phyloP scores from a whole-genome alignment of 2,888 invertebrate species.

The Drosophila phalerata region DNA sequence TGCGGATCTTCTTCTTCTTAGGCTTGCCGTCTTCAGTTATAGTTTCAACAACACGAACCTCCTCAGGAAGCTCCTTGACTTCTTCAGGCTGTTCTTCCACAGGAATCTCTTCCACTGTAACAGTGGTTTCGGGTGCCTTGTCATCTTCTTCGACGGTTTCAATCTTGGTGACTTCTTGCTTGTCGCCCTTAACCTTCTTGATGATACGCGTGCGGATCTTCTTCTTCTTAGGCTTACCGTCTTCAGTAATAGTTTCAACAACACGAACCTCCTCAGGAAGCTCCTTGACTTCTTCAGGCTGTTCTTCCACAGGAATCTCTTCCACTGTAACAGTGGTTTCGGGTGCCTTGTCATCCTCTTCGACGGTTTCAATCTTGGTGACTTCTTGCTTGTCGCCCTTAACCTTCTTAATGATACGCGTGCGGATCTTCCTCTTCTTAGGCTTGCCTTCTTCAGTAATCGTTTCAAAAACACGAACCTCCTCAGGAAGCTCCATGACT shows the following conservation, averaged over 20 bases:
- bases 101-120: constrained; percentile 27
- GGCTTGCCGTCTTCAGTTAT: constrained; percentile 20
- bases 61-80: constrained; percentile 33
- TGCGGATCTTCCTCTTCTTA: constrained; percentile 31
- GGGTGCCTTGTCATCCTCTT: constrained; percentile 29
- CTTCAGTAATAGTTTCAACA: constrained; percentile 22
- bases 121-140: constrained; percentile 27
- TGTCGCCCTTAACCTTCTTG: constrained; percentile 42
- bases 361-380: constrained; percentile 34
- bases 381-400: constrained; percentile 36
- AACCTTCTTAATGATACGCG: constrained; percentile 32
- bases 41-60: constrained; percentile 32
- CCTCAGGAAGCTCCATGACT: constrained; percentile 29
- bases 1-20: constrained; percentile 36
- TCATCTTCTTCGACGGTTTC: constrained; percentile 40
- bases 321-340: constrained; percentile 29
- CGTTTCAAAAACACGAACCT: constrained; percentile 27
- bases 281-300: constrained; percentile 19
- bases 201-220: constrained; percentile 41
- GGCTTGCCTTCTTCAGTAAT: constrained; percentile 23
- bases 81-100: constrained; percentile 21
- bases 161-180: constrained; percentile 40
- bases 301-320: constrained; percentile 19
- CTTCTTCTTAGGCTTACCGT: constrained; percentile 35
- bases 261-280: constrained; percentile 30